Evolutionary conservation across 2,113 vertebrate genomes (phyloP), one percentile per base, ranked within the genome.

Genomic region (Corythoichthys haematopterus): DNA sequence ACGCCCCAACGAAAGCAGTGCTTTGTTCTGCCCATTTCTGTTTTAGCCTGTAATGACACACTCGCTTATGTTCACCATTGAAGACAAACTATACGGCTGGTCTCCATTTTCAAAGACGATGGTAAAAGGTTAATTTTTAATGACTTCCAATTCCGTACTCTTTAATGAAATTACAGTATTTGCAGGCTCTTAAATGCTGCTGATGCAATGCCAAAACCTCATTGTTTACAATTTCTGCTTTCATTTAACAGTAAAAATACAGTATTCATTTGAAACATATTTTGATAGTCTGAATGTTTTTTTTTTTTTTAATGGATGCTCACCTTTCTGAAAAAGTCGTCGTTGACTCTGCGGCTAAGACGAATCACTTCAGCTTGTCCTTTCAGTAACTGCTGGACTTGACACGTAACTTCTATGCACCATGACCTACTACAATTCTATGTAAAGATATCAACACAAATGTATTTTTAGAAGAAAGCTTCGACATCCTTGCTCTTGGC

Each of bases 261-360:
- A 28, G 20, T 28, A 28, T 28, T 28, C 20, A 28, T 28, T 28
- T 28, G 20, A 28, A 28, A 28, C 20, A 28, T 1, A 28, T 28
- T 28, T 28, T 28, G 20, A 28, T 28, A 28, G 20, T 28, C 20
- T 28, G 20, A 28, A 28, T 28, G 20, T 0, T 28, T 28, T 28
- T 28, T 28, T 28, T 28, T 28, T 28, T 28, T 28, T 43, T 43
- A 33, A 10, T 20, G 4, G 55, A 33, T 15, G 9, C 83, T 91
- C 83, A 97, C 96, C 87, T 91, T 89, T 71, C 90, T 88, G 89
- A 98, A 96, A 83, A 97, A 97, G 33, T 93, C 91, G 3, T 95
- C 93, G 20, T 95, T 92, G 51, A 98, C 71, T 77, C 89, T 82
- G 55, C 95, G 90, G 69, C 93, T 93, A 47, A 98, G 57, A 1